Evolutionary conservation across 35 echinoderm and acorn worm genomes (phyloP).

Genomic region (Ptychodera flava): DNA sequence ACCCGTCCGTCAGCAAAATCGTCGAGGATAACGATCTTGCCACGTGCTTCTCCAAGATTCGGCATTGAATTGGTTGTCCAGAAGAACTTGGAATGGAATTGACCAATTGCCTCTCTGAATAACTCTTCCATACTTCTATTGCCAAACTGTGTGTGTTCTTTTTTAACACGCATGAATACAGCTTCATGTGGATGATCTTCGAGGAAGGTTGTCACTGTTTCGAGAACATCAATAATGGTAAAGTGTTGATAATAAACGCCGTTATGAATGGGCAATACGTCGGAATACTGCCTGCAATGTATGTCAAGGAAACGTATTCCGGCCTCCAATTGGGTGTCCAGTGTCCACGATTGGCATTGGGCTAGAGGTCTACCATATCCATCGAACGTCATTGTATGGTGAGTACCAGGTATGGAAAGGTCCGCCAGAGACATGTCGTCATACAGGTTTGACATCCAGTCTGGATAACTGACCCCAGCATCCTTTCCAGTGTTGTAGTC

Average conservation of each 20-base stretch:
- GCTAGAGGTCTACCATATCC: background rate
- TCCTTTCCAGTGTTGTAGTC: too few relatives aligned
- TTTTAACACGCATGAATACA: background rate
- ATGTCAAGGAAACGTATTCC: background rate
- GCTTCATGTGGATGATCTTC: background rate
- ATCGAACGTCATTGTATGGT: background rate
- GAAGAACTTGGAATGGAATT: background rate
- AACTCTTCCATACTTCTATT: background rate
- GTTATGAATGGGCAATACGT: background rate
- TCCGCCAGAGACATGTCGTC: background rate
- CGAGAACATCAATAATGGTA: background rate
- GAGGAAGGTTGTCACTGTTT: background rate
- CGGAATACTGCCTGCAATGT: background rate
- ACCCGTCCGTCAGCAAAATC: background rate
- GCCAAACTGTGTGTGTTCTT: background rate
- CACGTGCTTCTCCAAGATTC: background rate
- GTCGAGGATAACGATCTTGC: background rate
- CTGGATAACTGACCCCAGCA: too few relatives aligned
- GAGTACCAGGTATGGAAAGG: background rate
- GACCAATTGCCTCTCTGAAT: background rate
- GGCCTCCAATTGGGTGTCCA: background rate
- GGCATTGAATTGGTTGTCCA: background rate
- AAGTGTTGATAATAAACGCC: background rate
- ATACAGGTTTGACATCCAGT: background rate
- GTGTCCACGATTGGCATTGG: background rate